phyloP scores from a whole-genome alignment of 2,797 vertebrate genomes.

The Microchirus variegatus region DNA sequence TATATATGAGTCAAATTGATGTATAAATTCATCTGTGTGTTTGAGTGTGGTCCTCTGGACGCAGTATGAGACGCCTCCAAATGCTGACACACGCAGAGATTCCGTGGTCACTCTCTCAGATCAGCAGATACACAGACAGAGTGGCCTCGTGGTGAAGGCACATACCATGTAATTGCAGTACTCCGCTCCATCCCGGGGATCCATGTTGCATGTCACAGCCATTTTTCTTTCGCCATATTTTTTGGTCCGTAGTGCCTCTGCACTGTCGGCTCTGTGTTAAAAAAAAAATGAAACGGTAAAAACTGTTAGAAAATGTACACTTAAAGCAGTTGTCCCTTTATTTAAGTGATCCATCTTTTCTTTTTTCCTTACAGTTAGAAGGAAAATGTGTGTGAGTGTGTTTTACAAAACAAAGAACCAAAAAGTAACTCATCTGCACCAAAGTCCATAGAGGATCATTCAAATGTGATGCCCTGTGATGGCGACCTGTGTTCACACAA shows the following conservation, averaged over 20 bases:
- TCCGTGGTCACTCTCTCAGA: not conserved
- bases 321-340: not conserved
- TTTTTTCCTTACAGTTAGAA: not conserved
- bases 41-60: not conserved
- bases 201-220: not conserved
- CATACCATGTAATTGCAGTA: not conserved
- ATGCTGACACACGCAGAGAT: not conserved
- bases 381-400: not conserved
- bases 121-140: not conserved
- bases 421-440: no score
- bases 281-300: not conserved
- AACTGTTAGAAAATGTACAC: not conserved
- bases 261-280: not conserved
- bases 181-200: not conserved
- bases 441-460: no score
- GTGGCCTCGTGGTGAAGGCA: not conserved
- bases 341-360: no score
- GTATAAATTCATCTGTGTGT: not conserved
- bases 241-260: not conserved
- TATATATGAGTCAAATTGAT: slow-evolving; percentile 1
- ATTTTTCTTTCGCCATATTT: not conserved
- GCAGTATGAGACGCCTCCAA: not conserved
- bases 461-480: no score
- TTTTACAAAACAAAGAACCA: no score
- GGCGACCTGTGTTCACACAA: no score